Evolutionary conservation across 2,797 vertebrate genomes (phyloP), one percentile per base, ranked within the genome.

Genomic region (Pelobates cultripes): DNA sequence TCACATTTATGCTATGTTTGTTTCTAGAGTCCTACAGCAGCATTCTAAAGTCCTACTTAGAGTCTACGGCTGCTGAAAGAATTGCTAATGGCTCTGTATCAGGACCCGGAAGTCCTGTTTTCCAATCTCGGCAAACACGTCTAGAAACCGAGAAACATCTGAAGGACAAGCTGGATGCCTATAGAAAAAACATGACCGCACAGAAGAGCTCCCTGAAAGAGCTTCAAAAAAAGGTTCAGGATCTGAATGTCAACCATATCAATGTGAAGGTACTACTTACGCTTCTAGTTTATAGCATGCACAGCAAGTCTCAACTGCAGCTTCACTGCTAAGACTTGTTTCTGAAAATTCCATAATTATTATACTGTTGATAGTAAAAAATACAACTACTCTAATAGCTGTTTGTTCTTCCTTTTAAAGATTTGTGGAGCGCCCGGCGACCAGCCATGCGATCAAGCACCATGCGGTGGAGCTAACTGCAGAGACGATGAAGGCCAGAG

Each of bases 391-490:
- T 45, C 43, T 6, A 51, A 51, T 5, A 3, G 10, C 47, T 53
- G 14, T 45, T 13, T 76, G 13, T 72, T 15, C 42, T 72, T 55
- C 15, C 6, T 63, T 75, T 6, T 3, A 77, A 45, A 93, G 92
- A 86, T 91, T 41, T 92, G 90, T 15, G 90, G 87, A 3, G 83
- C 67, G 0, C 85, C 68, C 0, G 86, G 84, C 69, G 89, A 93
- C 7, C 90, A 17, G 79, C 92, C 85, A 66, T 96, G 95, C 3
- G 44, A 89, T 2, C 84, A 90, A 2, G 88, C 90, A 0, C 75
- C 17, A 1, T 98, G 96, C 0, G 94, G 95, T 28, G 95, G 96
- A 15, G 93, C 93, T 0, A 92, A 93, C 76, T 98, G 96, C 86
- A 90, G 47, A 43, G 93, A 95, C 57, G 7, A 86, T 0, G 15